phyloP scores from a whole-genome alignment of 1,140 invertebrate species.

The Drosophila burlai region DNA sequence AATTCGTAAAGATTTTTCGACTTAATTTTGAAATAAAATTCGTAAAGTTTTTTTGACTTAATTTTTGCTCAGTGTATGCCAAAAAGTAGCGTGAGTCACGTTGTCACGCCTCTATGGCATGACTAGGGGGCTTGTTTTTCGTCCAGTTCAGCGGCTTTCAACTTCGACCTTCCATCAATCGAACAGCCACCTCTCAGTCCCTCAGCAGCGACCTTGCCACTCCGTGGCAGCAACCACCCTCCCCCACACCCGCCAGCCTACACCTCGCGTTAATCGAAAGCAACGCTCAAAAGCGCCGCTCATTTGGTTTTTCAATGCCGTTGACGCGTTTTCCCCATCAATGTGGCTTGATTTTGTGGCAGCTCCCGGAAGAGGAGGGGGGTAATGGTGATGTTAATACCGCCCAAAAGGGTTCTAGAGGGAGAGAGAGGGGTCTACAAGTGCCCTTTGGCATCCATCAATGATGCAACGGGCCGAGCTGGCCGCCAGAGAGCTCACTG shows the following conservation, averaged over 20 bases:
- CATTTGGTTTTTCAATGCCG: conserved; percentile 53
- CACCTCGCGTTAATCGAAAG: conserved; percentile 64
- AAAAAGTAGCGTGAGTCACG: not conserved
- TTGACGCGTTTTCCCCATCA: conserved; percentile 42
- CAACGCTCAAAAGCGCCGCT: conserved; percentile 64
- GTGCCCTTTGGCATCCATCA: conserved; percentile 53
- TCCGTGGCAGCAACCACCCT: not conserved
- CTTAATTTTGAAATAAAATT: not conserved
- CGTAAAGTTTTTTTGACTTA: not conserved
- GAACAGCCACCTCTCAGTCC: not conserved
- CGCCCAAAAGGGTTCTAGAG: not conserved
- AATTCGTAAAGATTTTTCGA: not conserved
- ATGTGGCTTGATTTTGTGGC: conserved; percentile 58
- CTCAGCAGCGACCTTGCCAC: not conserved
- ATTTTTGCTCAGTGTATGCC: not conserved
- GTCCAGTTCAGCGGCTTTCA: conserved; percentile 5
- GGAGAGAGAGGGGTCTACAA: not conserved
- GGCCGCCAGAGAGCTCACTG: conserved; percentile 18
- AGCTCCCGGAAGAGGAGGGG: not conserved
- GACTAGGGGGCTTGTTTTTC: conserved; percentile 8
- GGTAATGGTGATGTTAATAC: not conserved
- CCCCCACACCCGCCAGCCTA: not conserved
- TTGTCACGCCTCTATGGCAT: conserved; percentile 10
- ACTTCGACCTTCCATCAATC: conserved; percentile 12
- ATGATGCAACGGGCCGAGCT: conserved; percentile 50